Conservation (phyloP, 2,113 vertebrate species). For the Spheniscus mendiculus region DNA sequence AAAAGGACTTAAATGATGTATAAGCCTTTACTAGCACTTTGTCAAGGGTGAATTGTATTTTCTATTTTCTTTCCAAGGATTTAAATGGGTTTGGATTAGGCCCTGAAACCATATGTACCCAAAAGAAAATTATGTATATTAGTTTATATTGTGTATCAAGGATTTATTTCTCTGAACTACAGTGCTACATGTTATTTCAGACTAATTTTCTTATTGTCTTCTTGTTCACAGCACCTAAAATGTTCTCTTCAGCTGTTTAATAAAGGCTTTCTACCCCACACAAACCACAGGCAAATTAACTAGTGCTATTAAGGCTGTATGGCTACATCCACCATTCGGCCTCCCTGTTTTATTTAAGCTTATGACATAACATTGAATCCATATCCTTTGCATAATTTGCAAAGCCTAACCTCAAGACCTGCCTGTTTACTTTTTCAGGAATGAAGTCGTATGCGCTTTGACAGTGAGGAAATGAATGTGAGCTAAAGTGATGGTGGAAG, state of each 20-base stretch:
- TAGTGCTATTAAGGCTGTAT: neutral
- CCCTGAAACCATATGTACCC: neutral
- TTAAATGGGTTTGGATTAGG: slow-evolving; percentile 53
- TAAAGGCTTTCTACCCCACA: neutral
- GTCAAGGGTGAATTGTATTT: slow-evolving; percentile 31
- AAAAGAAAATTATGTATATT: slow-evolving; percentile 57
- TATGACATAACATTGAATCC: neutral
- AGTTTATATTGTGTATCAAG: slow-evolving; percentile 42
- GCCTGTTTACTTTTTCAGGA: neutral
- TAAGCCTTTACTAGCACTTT: slow-evolving; percentile 25
- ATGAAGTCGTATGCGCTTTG: neutral
- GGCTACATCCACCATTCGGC: neutral
- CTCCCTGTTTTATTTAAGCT: neutral
- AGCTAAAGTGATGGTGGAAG: neutral
- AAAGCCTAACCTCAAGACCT: neutral
- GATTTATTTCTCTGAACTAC: slow-evolving; percentile 33
- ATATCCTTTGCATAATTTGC: neutral
- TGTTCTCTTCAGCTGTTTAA: slow-evolving; percentile 25
- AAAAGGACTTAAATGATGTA: slow-evolving; percentile 36
- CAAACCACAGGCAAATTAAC: slow-evolving; percentile 3
- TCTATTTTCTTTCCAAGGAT: slow-evolving; percentile 36
- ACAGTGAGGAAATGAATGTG: neutral
- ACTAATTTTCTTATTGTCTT: slow-evolving; percentile 45
- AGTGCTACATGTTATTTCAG: neutral
- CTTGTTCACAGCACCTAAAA: neutral